Evolutionary conservation across 2,113 vertebrate genomes (phyloP).

Genomic region (Myodes glareolus): DNA sequence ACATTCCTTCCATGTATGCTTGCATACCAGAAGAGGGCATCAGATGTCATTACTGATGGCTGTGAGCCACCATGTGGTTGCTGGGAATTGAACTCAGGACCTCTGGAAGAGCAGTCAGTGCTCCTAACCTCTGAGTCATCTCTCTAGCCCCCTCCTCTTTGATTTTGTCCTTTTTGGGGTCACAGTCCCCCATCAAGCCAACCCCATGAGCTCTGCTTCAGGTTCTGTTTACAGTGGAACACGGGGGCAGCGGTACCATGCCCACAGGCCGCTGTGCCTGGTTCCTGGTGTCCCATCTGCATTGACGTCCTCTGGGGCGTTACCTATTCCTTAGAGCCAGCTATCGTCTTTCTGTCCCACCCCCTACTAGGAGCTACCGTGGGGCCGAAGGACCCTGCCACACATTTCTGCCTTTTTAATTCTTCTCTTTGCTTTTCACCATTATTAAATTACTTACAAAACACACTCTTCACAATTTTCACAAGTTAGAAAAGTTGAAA

Average conservation of each 20-base stretch:
- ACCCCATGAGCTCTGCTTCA: accelerated
- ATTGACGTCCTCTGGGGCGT: accelerated
- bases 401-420: accelerated
- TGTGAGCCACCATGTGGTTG: too few relatives aligned
- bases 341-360: background rate
- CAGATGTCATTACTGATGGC: too few relatives aligned
- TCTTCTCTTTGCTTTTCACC: background rate
- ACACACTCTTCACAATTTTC: background rate
- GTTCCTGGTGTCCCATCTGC: too few relatives aligned
- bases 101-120: too few relatives aligned
- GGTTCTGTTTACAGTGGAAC: background rate
- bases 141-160: too few relatives aligned
- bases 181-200: accelerated
- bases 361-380: background rate
- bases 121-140: too few relatives aligned
- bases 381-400: background rate
- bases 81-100: too few relatives aligned
- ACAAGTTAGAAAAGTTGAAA: background rate
- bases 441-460: background rate
- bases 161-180: accelerated
- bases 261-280: background rate
- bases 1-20: too few relatives aligned
- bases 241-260: background rate
- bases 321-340: background rate
- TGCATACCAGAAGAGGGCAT: too few relatives aligned